Percentiles rank a stretch among this genome's conserved stretches.
These are phyloP conservation scores for Falco naumanni DNA, from an alignment of 2,797 vertebrate genomes.

Conservation along the genomic window DNA sequence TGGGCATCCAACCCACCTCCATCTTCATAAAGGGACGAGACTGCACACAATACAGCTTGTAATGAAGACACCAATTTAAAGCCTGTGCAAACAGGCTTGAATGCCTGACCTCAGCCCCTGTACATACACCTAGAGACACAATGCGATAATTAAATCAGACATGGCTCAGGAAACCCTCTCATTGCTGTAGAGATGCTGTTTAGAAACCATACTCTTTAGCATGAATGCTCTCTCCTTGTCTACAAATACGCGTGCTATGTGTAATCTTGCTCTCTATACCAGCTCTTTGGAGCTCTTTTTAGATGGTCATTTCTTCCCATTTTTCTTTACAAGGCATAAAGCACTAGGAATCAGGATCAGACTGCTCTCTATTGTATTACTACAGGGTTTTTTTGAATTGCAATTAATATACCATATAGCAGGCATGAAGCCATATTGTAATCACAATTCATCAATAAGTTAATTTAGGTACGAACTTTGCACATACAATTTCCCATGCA, in stretches of 20 bases:
- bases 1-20: not conserved
- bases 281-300: not conserved
- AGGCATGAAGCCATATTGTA: not conserved
- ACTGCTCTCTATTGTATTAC: not conserved
- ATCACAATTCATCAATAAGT: not conserved
- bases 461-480: not conserved
- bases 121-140: not conserved
- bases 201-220: not conserved
- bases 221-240: not conserved
- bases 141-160: not conserved
- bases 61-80: not conserved
- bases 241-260: not conserved
- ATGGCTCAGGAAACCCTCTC: not conserved
- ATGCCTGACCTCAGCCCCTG: not conserved
- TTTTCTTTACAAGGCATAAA: not conserved
- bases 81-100: not conserved
- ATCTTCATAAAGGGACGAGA: not conserved
- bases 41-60: not conserved
- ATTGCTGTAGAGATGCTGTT: not conserved
- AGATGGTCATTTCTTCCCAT: not conserved
- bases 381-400: not conserved
- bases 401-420: not conserved
- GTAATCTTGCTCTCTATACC: not conserved
- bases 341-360: not conserved
- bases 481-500: not conserved